Evolutionary conservation across 2,113 vertebrate species (phyloP), one percentile per base, ranked within the genome.

Genomic region (Aptenodytes patagonicus): DNA sequence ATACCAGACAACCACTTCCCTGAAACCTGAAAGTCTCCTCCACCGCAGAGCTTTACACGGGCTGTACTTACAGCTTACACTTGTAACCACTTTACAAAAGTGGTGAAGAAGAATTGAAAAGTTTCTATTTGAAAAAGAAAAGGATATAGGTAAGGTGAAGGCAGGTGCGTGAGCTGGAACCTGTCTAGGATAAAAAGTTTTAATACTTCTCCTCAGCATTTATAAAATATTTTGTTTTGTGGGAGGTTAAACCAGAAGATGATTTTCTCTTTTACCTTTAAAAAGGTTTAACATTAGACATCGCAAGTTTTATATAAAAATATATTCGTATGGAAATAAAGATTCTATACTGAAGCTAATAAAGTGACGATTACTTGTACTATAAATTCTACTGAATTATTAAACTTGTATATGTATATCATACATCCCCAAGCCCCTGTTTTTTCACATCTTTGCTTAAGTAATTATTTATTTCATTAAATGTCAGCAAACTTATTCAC

Each of bases 1-100:
- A 1, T 3, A 24, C 12, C 1, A 2, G 47, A 6, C 22, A 6
- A 9, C 1, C 9, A 2, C 55, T 44, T 20, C 65, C 49, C 3
- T 1, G 34, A 44, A 31, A 17, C 25, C 25, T 1, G 32, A 4
- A 12, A 2, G 34, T 10, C 44, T 42, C 17, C 54, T 25, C 42
- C 13, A 1, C 24, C 6, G 49, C 32, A 32, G 22, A 64, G 40
- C 32, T 49, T 46, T 17, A 11, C 51, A 2, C 1, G 34, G 47
- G 34, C 36, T 60, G 32, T 28, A 4, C 57, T 25, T 10, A 16
- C 17, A 36, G 4, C 17, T 58, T 12, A 0, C 4, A 17, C 22
- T 12, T 40, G 17, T 26, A 17, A 75, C 52, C 18, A 2, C 17
- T 49, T 61, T 5, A 17, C 28, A 82, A 7, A 82, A 71, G 24